phyloP scores from a whole-genome alignment of 1,140 invertebrate species.

The Orius insidiosus region DNA sequence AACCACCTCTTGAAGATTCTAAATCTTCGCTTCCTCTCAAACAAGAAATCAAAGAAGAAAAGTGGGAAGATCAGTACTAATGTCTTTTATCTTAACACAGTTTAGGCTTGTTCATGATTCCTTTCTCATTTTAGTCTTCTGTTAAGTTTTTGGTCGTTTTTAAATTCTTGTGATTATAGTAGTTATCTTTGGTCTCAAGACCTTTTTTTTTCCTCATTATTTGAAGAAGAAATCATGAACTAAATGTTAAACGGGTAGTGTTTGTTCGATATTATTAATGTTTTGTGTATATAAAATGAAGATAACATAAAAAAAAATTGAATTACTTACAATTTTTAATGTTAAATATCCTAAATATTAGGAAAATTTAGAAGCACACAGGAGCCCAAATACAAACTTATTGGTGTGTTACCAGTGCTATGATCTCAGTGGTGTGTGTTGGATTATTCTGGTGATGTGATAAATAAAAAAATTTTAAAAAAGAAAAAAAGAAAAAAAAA shows the following conservation, averaged over 20 bases:
- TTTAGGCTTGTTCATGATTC: constrained; percentile 9
- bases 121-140: constrained; percentile 7
- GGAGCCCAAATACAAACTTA: constrained; percentile 3
- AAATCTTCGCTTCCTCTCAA: constrained; percentile 13
- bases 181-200: constrained; percentile 1
- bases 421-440: constrained; percentile 12
- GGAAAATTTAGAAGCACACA: constrained; percentile 4
- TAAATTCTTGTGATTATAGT: not conserved
- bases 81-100: not conserved
- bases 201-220: not conserved
- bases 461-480: too few relatives aligned
- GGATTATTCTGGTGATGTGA: not conserved
- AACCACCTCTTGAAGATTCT: constrained; percentile 9
- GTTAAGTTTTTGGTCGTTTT: constrained; percentile 4
- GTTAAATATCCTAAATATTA: constrained; percentile 9
- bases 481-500: too few relatives aligned
- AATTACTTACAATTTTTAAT: constrained; percentile 10
- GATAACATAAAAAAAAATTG: not conserved
- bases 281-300: constrained; percentile 6
- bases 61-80: constrained; percentile 21
- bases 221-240: constrained; percentile 14
- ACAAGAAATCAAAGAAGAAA: constrained; percentile 19
- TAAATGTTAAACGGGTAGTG: constrained; percentile 19
- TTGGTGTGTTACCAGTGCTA: constrained; percentile 10
- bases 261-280: constrained; percentile 16